Base-by-base conservation (phyloP, 1,140 invertebrate species). In the Diachasma alloeum region DNA sequence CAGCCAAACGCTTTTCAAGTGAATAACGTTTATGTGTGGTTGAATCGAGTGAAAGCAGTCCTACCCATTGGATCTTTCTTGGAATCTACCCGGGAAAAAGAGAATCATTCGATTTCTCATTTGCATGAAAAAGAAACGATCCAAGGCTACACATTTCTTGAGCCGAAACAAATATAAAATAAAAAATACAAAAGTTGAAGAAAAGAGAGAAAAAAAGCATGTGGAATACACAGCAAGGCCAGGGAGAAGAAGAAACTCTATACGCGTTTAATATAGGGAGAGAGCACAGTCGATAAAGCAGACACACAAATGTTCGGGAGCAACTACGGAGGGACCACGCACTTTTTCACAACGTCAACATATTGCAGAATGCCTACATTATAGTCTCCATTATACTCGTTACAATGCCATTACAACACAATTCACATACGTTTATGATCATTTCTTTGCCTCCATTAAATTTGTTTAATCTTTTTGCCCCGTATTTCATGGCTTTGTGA, bases 321-420 rank as follows among this genome's bases (percentile, higher is more conserved):
- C 22, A 48, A 75, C 22, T 39, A 3, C 24, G 19, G 24, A 26
- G 24, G 15, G 11, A 63, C 24, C 22, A 8, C 22, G 24, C 5
- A 63, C 59, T 26, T 63, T 15, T 63, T 4, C 4, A 63, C 59
- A 11, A 26, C 59, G 59, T 63, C 19, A 31, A 63, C 59, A 63
- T 63, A 26, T 63, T 9, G 22, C 19, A 66, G 63, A 71, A 72
- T 78, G 75, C 69, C 66, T 72, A 46, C 44, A 53, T 53, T 53
- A 53, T 53, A 17, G 6, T 19, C 48, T 53, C 15, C 6, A 53
- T 53, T 53, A 76, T 70, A 71, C 74, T 76, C 74, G 77, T 79
- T 76, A 79, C 74, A 76, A 73, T 74, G 44, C 71, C 67, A 76
- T 79, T 79, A 79, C 63, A 69, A 67, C 71, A 59, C 77, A n/a